phyloP scores from a whole-genome alignment of 2,888 invertebrate species.

The Perizoma affinitatum region DNA sequence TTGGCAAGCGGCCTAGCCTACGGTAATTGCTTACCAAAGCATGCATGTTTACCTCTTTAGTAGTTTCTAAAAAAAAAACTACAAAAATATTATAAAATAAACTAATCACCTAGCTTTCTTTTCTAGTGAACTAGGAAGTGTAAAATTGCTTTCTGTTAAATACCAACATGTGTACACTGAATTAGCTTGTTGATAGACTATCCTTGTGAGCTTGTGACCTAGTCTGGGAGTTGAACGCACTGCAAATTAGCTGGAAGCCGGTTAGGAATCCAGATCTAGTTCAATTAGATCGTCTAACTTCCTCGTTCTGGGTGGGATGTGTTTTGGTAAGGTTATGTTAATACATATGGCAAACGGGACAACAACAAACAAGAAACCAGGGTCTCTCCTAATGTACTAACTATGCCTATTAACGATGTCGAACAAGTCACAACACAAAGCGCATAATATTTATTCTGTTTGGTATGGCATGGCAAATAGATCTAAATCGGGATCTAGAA shows the following conservation, averaged over 20 bases:
- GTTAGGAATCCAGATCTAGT: slow-evolving; percentile 25
- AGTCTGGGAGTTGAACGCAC: slow-evolving; percentile 28
- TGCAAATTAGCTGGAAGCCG: slow-evolving; percentile 14
- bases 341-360: background rate
- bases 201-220: slow-evolving; percentile 23
- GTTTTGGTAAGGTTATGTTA: background rate
- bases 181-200: slow-evolving; percentile 28
- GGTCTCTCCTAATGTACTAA: background rate
- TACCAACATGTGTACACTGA: slow-evolving; percentile 22
- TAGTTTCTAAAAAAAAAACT: background rate
- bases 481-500: background rate
- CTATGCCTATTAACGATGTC: background rate
- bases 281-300: slow-evolving; percentile 24
- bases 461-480: background rate
- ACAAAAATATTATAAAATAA: background rate
- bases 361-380: background rate
- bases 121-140: slow-evolving; percentile 6
- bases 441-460: background rate
- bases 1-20: too few relatives aligned
- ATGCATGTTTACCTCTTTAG: too few relatives aligned
- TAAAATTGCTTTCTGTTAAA: slow-evolving; percentile 6
- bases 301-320: slow-evolving; percentile 15
- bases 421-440: background rate
- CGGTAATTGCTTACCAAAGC: too few relatives aligned
- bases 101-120: background rate